phyloP scores from a whole-genome alignment of 2,888 invertebrate genomes.

The Nephrotoma flavescens region DNA sequence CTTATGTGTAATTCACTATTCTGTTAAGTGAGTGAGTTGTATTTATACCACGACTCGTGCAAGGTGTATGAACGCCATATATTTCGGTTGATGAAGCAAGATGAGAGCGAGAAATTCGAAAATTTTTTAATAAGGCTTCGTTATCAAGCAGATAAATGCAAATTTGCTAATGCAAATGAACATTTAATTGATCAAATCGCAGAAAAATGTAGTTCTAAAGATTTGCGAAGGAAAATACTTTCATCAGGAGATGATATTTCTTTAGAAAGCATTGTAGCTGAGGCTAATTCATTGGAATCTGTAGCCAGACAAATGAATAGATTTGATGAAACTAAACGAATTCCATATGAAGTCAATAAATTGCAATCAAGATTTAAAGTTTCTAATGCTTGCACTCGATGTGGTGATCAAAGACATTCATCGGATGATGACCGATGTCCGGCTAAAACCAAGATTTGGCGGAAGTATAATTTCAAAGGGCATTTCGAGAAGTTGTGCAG shows the following conservation, averaged over 20 bases:
- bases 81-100: too few species aligned
- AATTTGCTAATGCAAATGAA: slow-evolving; percentile 8
- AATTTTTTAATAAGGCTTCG: too few species aligned
- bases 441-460: background rate
- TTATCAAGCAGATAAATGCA: too few species aligned
- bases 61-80: too few species aligned
- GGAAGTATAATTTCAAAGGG: background rate
- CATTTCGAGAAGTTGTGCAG: background rate
- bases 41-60: too few species aligned
- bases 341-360: background rate
- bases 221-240: slow-evolving; percentile 12
- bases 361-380: background rate
- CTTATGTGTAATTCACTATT: too few species aligned
- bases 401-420: background rate
- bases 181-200: slow-evolving; percentile 18
- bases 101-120: too few species aligned
- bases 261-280: slow-evolving; percentile 8
- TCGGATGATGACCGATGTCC: too few species aligned
- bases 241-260: slow-evolving; percentile 7
- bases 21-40: too few species aligned
- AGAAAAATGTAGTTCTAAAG: slow-evolving; percentile 15
- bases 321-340: slow-evolving; percentile 1
- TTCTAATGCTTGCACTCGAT: background rate
- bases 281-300: slow-evolving; percentile 9
- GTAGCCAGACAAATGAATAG: slow-evolving; percentile 8